Conservation (phyloP, 1,140 invertebrate species). For the Spodoptera litura region DNA sequence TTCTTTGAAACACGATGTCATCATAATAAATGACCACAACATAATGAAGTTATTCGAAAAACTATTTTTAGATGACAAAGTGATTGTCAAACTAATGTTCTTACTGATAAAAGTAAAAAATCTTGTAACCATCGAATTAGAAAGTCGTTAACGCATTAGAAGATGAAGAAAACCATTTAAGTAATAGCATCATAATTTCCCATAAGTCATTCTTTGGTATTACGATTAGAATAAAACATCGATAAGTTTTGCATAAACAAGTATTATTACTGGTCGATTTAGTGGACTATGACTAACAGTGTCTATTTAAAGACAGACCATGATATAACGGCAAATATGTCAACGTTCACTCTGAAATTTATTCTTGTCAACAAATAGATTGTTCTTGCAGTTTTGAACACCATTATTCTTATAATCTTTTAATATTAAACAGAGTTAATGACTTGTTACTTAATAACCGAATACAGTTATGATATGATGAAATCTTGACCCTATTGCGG, state of each 20-base stretch:
- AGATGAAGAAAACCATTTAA: constrained; percentile 21
- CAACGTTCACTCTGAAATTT: background rate
- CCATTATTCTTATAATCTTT: background rate
- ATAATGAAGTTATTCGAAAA: constrained; percentile 21
- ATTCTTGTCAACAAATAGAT: background rate
- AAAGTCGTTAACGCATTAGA: constrained; percentile 23
- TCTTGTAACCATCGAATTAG: constrained; percentile 28
- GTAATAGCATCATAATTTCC: constrained; percentile 4
- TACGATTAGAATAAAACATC: constrained; percentile 17
- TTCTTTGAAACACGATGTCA: constrained; percentile 43
- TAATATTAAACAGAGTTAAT: background rate
- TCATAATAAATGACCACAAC: constrained; percentile 54
- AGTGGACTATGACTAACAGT: constrained; percentile 13
- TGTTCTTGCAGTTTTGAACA: background rate
- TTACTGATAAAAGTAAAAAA: constrained; percentile 16
- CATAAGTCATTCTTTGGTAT: background rate
- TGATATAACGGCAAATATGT: constrained; percentile 3
- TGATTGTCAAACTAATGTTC: constrained; percentile 40
- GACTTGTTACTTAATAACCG: background rate
- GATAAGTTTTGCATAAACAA: constrained; percentile 5
- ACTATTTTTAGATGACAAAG: constrained; percentile 29
- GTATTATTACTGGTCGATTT: background rate
- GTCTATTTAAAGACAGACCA: constrained; percentile 10
- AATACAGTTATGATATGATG: background rate
- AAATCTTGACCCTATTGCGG: background rate